Conservation (phyloP, 2,797 vertebrate genomes). For the Neosalanx taihuensis region DNA sequence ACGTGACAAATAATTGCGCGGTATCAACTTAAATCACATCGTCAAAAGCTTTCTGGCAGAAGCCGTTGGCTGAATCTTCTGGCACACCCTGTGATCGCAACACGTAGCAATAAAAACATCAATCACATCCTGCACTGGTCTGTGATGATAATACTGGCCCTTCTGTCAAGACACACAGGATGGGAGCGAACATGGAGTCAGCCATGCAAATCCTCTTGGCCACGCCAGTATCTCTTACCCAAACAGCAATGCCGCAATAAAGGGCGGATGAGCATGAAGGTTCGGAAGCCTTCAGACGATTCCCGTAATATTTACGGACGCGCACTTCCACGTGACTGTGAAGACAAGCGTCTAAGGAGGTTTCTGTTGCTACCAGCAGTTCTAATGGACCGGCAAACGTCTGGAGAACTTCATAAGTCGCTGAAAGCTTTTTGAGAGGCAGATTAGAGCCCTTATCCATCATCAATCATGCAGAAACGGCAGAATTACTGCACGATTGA, state of each 20-base stretch:
- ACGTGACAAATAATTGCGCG: constrained; percentile 16
- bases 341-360: constrained; percentile 42
- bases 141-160: constrained; percentile 25
- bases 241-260: constrained; percentile 25
- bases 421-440: constrained; percentile 43
- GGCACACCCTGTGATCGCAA: constrained; percentile 36
- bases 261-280: constrained; percentile 11
- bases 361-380: constrained; percentile 28
- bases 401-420: neutral
- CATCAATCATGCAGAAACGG: constrained; percentile 34
- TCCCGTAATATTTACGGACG: constrained; percentile 23
- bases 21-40: constrained; percentile 24
- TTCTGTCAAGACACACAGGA: constrained; percentile 22
- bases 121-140: constrained; percentile 23
- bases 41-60: constrained; percentile 31
- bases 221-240: constrained; percentile 29
- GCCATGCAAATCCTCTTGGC: constrained; percentile 36
- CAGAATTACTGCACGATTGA: constrained; percentile 25
- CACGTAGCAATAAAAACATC: constrained; percentile 23
- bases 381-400: constrained; percentile 47
- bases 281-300: constrained; percentile 25
- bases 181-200: constrained; percentile 27
- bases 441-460: constrained; percentile 41
- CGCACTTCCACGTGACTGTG: constrained; percentile 5
- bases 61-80: constrained; percentile 32